Evolutionary conservation across 2,113 vertebrate species (phyloP), one percentile per base, ranked within the genome.

Genomic region (Lophius piscatorius): DNA sequence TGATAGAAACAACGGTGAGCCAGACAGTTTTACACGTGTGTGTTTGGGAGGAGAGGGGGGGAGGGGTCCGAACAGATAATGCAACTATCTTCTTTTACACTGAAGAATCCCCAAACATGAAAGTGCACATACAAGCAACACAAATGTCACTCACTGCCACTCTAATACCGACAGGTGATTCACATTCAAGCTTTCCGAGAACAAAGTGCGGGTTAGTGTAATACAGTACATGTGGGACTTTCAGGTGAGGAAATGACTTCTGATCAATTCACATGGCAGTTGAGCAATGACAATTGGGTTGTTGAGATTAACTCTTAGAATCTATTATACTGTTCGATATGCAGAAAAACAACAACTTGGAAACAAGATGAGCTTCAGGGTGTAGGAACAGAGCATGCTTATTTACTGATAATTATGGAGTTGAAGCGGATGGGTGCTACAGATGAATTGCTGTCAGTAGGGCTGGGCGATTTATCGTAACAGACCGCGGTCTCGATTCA

Each of bases 1-100:
- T 1, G 46, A 74, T 57, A 57, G 52, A 57, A n/a, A n/a, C 64
- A 45, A 69, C 63, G 64, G 57, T 64, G 68, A 49, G 63, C 61
- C 26, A 50, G 41, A 65, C 4, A 5, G 29, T 57, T 13, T 54
- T 50, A 26, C 23, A 31, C 33, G 29, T 41, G 55, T 18, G 63
- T 54, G 56, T n/a, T n/a, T n/a, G n/a, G n/a, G n/a, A n/a, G n/a
- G n/a, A n/a, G n/a, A n/a, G n/a, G n/a, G n/a, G n/a, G n/a, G n/a
- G n/a, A n/a, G 22, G 55, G 38, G 34, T 60, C 31, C 34, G 49
- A 47, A 61, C 35, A 35, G 31, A 49, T 10, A 48, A 17, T 59
- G 31, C n/a, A n/a, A n/a, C n/a, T n/a, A n/a, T n/a, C n/a, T 28
- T 60, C 17, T 57, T 7, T 38, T 20, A 44, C 40, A 45, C 41